Conservation (phyloP, 2,797 vertebrate species). For the Moxostoma hubbsi region DNA sequence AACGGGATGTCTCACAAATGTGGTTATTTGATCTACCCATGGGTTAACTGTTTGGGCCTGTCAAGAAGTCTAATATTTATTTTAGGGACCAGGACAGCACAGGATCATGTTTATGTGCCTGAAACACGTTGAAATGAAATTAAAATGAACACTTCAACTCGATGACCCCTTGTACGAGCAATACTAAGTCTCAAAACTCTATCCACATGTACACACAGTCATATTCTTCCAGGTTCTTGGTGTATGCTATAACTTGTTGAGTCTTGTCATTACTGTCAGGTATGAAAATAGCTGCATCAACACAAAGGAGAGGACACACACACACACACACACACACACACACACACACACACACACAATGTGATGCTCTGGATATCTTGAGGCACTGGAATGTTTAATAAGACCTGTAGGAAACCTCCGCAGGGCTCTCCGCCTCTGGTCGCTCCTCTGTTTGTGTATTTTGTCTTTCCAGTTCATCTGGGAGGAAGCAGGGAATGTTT, state of each 20-base stretch:
- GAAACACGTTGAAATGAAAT: not conserved
- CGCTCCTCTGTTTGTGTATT: constrained; percentile 32
- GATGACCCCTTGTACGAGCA: not conserved
- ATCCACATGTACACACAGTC: constrained; percentile 11
- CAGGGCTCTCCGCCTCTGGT: constrained; percentile 28
- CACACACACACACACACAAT: constrained; percentile 39
- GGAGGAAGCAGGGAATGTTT: constrained; percentile 17
- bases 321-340: constrained; percentile 40
- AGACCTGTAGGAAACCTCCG: constrained; percentile 36
- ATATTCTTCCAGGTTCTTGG: constrained; percentile 12
- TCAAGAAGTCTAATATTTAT: constrained; percentile 12
- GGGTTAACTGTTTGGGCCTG: constrained; percentile 18
- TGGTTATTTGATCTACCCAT: constrained; percentile 11
- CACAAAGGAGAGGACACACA: constrained; percentile 32
- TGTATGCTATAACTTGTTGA: constrained; percentile 50
- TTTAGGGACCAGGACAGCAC: constrained; percentile 14
- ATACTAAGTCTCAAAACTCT: not conserved
- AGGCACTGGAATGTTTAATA: constrained; percentile 56
- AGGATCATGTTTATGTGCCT: not conserved
- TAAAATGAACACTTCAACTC: constrained; percentile 7
- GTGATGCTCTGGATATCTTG: constrained; percentile 46
- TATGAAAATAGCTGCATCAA: constrained; percentile 51
- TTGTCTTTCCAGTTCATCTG: constrained; percentile 28
- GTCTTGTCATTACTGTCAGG: constrained; percentile 48
- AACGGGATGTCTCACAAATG: constrained; percentile 44